Percentiles rank a stretch among this genome's conserved stretches.
Evolutionary conservation across 2,888 invertebrate genomes (phyloP).

Genomic region (Epicampocera succincta): DNA sequence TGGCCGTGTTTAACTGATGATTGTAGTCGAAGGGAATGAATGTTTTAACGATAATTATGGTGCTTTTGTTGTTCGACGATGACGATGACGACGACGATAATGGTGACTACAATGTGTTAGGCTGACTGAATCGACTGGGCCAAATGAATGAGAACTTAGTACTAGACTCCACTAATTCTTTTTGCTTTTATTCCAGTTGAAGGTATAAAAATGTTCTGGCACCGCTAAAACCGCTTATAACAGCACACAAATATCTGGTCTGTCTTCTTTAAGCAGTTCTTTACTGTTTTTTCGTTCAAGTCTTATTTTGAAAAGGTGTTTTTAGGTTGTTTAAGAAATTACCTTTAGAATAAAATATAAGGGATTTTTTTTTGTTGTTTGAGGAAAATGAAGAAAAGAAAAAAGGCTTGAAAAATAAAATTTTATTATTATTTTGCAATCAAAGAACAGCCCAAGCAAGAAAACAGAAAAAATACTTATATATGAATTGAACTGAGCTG

Average conservation of each 20-base stretch:
- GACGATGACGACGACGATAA: slow-evolving; percentile 27
- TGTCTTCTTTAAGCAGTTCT: slow-evolving; percentile 44
- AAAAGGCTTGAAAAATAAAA: slow-evolving; percentile 8
- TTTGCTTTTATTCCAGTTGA: slow-evolving; percentile 19
- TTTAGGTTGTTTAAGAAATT: slow-evolving; percentile 23
- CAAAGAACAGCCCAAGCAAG: slow-evolving; percentile 58
- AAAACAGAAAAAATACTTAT: no score
- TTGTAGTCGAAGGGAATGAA: slow-evolving; percentile 53
- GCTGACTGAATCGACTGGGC: slow-evolving; percentile 22
- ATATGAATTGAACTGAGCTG: slow-evolving; percentile 17
- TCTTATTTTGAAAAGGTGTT: not conserved
- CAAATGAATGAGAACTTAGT: slow-evolving; percentile 52
- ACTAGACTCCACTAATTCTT: slow-evolving; percentile 21
- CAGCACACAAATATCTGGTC: slow-evolving; percentile 35
- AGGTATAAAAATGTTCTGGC: slow-evolving; percentile 33
- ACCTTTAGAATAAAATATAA: not conserved
- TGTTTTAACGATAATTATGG: slow-evolving; percentile 61
- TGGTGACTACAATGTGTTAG: slow-evolving; percentile 40
- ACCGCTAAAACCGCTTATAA: slow-evolving; percentile 42
- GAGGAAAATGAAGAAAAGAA: slow-evolving; percentile 30
- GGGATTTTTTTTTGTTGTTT: slow-evolving; percentile 42
- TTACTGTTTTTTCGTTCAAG: slow-evolving; percentile 6
- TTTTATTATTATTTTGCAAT: slow-evolving; percentile 44
- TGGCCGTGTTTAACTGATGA: slow-evolving; percentile 16
- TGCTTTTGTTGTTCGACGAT: slow-evolving; percentile 40